A percentile compares a stretch with the other conserved stretches of the same genome.
Conservation (phyloP, 2,113 vertebrate genomes). For the Pteropus alecto region DNA sequence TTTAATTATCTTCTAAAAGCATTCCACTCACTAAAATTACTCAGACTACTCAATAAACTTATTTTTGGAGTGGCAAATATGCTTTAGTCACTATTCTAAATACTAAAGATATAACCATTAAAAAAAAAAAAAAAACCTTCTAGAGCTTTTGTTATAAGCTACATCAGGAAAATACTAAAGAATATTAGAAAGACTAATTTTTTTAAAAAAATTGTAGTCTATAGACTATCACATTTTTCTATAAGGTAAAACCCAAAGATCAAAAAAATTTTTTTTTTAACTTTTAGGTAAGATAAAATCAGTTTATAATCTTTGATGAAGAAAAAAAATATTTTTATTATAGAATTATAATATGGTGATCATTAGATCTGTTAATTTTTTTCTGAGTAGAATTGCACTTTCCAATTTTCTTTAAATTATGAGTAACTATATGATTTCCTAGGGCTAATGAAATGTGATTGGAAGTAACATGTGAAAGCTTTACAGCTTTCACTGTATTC, state of each 20-base stretch:
- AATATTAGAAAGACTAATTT: not conserved
- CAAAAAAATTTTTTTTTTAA: not conserved
- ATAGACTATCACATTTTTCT: not conserved
- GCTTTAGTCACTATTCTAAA: not conserved
- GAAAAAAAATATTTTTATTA: not conserved
- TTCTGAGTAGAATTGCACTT: not conserved
- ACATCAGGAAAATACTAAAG: not conserved
- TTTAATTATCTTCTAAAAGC: not conserved
- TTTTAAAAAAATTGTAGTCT: not conserved
- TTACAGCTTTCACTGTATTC: not conserved
- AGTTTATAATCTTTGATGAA: not conserved
- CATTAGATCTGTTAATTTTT: not conserved
- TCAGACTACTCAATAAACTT: not conserved
- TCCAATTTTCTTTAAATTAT: not conserved
- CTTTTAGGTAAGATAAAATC: not conserved
- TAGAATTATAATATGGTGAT: not conserved
- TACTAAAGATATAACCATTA: not conserved
- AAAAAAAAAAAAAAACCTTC: not conserved
- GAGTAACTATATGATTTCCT: not conserved
- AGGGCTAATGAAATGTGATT: not conserved
- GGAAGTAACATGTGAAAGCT: not conserved
- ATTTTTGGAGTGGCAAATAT: not conserved
- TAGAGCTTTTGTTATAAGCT: not conserved
- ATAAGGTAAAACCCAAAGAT: not conserved
- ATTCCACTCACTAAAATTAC: not conserved